Base-by-base conservation (phyloP, 2,888 invertebrate genomes). In the Oxyscelio sp. region DNA sequence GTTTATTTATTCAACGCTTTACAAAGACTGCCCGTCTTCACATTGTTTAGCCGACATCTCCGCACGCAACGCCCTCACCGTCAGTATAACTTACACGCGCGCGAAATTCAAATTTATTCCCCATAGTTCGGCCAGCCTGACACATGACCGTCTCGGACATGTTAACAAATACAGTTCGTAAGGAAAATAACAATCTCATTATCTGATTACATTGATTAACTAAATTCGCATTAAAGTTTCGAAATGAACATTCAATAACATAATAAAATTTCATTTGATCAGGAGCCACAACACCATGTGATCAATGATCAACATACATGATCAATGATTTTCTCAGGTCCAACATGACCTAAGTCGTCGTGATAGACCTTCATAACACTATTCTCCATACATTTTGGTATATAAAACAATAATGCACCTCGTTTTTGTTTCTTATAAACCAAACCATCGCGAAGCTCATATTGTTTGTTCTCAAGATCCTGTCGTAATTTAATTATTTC, bases 381-480 rank as follows among this genome's bases (percentile, higher is more conserved):
- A 11, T 63, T 15, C 56, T 84, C 75, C 66, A 84, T 70, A 1
- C 45, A 61, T 3, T 4, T 2, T 11, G 80, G 84, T 9, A 85
- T 84, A 50, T 82, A 84, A 77, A 86, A 85, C 19, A 85, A 63
- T 4, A 83, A 17, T 68, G 22, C 40, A 3, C 34, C 34, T 2
- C 11, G 6, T 31, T 6, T 1, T 48, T 21, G 22, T 83, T 89
- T 89, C 8, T 87, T 21, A 43, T 88, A 34, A 2, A 34, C 34
- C 4, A 34, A 11, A 34, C 34, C 34, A 9, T 34, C 34, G 9
- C 34, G 34, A 9, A 34, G 11, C 34, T 34, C 34, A 9, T 8
- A 34, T 4, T 8, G 9, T 11, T 34, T 34, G 9, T 34, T 34
- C 9, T 34, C 34, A 4, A 34, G 34, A 8, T 34, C 9, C 4